Evolutionary conservation across 2,797 vertebrate genomes (phyloP), one percentile per base, ranked within the genome.

Genomic region (Pseudochromis fuscus): DNA sequence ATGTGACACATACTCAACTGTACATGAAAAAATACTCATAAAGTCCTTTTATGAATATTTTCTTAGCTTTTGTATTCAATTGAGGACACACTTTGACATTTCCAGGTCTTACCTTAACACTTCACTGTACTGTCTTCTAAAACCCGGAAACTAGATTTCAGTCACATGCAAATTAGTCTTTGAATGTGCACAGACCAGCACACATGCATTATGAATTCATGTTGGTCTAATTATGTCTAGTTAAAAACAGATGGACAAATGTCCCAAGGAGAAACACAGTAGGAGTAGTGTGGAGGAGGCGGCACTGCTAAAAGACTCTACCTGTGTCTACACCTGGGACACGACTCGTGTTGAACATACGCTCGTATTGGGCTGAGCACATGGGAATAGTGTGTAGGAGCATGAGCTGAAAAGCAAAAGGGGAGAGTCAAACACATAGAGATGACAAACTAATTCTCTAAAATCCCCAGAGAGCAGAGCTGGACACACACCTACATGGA

Each of bases 351-450:
- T 94, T 96, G 94, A 96, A 96, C 90, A 93, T 92, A 87, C 62
- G 89, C 93, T 96, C 94, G 88, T 94, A 96, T 75, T 95, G 94
- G 94, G 92, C 83, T 85, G 93, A 96, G 85, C 93, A 94, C 93
- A 94, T 92, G 92, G 94, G 94, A 87, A 96, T 94, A 91, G 90
- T 94, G 91, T 94, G 92, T 91, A 92, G 93, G 93, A 92, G 92
- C 93, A 95, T 94, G 93, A 96, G 93, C 93, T 95, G 93, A 94
- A 96, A 95, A 90, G 93, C 89, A 95, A 95, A 93, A 95, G 89
- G 85, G 89, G 83, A 94, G 91, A 93, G 90, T 92, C 88, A 93
- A 92, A 94, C 77, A 91, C 85, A 90, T 58, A 84, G 70, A 91
- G 86, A 92, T 79, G 88, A 86, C 87, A 89, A 76, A 81, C 89